phyloP scores from a whole-genome alignment of 1,140 invertebrate species.

The Andricus grossulariae region DNA sequence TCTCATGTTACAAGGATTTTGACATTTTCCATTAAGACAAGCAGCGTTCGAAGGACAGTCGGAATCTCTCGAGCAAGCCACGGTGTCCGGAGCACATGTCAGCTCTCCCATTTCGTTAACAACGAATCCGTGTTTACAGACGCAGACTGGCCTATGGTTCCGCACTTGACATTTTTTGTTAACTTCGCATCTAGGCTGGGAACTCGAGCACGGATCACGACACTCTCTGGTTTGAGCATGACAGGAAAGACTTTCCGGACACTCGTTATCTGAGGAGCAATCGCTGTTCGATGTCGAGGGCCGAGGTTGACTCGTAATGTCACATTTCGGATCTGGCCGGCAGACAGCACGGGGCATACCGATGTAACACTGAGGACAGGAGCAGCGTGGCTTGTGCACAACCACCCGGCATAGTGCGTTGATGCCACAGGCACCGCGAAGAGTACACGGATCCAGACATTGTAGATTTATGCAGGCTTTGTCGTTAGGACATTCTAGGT shows the following conservation, averaged over 20 bases:
- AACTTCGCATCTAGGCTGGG: conserved; percentile 80
- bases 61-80: conserved; percentile 86
- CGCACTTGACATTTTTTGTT: conserved; percentile 93
- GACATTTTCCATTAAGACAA: conserved; percentile 88
- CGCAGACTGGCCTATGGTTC: conserved; percentile 88
- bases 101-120: conserved; percentile 90
- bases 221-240: conserved; percentile 82
- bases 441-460: conserved; percentile 92
- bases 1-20: conserved; percentile 86
- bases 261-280: conserved; percentile 83
- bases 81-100: conserved; percentile 86
- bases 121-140: conserved; percentile 91
- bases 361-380: conserved; percentile 90
- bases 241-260: conserved; percentile 86
- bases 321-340: conserved; percentile 85
- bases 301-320: conserved; percentile 75
- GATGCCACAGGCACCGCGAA: conserved; percentile 90
- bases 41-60: conserved; percentile 91
- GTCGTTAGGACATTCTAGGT: conserved; percentile 92
- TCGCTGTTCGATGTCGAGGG: conserved; percentile 71
- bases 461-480: conserved; percentile 91
- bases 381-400: conserved; percentile 88
- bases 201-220: conserved; percentile 84
- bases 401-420: conserved; percentile 91
- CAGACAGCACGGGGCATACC: conserved; percentile 87